Evolutionary conservation across 2,797 vertebrate genomes (phyloP), one percentile per base, ranked within the genome.

Genomic region (Aotus griseimembra): DNA sequence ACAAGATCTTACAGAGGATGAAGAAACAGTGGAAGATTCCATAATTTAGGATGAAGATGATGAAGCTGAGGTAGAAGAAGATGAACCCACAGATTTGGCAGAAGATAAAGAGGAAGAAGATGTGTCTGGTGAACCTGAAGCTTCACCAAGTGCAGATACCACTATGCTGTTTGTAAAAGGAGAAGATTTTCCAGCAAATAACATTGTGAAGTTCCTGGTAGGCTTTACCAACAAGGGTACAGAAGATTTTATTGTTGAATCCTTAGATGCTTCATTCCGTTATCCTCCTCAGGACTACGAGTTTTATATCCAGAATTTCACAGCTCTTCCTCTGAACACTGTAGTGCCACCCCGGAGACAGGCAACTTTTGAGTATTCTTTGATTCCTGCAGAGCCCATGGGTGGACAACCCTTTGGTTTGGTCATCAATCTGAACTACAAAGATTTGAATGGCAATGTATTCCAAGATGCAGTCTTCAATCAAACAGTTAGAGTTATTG

Each of bases 291-390:
- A 99, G 98, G 99, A 99, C 98, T 99, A 99, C 95, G 99, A 99
- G 98, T 99, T 99, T 98, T 99, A 99, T 95, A 99, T 99, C 98
- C 99, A 99, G 99, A 99, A 99, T 98, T 99, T 99, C 99, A 99
- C 50, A 52, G 50, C 50, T 52, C 50, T 99, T 11, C 99, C 99
- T 98, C 98, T 99, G 79, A 99, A 99, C 89, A 99, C 98, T 0
- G 97, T 99, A 46, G 99, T 99, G 57, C 99, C 99, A 4, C 99
- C 99, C 1, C 98, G 99, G 98, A 99, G 99, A 93, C 99, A 99
- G 98, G 99, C 99, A 82, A 99, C 99, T 0, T 99, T 99, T 64
- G 99, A 99, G 98, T 99, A 99, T 84, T 99, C 99, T 64, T 99
- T 99, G 98, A 99, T 99, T 98, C 99, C 99, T 0, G 99, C 99